A percentile compares a stretch with the other conserved stretches of the same genome.
Evolutionary conservation across 2,113 vertebrate species (phyloP).

Genomic region (Vidua macroura): DNA sequence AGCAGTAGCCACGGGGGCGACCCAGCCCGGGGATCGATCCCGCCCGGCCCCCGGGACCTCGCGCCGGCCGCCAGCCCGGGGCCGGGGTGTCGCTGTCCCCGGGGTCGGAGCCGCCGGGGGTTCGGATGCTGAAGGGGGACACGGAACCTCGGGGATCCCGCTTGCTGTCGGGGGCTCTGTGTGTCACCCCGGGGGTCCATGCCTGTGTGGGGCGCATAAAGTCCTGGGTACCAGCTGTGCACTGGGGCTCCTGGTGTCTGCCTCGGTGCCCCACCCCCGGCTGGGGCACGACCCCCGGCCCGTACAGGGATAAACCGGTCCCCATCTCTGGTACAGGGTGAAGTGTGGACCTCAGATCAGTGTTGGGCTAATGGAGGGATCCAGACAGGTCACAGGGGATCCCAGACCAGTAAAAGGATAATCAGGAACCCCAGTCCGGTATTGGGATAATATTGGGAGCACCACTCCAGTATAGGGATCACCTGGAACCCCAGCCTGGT

Average conservation of each 20-base stretch:
- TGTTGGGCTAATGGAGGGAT: not conserved
- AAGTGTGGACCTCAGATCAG: not conserved
- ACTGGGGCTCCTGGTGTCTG: not conserved
- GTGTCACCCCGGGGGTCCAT: not conserved
- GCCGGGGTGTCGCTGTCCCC: not conserved
- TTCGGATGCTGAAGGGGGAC: not conserved
- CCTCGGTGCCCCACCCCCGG: too few species aligned
- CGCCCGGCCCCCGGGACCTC: not conserved
- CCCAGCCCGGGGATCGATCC: not conserved
- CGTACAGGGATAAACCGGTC: rapidly evolving
- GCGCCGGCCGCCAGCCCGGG: conserved; percentile 30
- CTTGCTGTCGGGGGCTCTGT: not conserved
- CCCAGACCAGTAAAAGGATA: too few species aligned
- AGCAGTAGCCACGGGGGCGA: conserved; percentile 50
- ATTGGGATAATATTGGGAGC: not conserved
- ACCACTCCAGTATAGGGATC: not conserved
- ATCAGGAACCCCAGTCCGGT: not conserved
- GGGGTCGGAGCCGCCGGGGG: not conserved
- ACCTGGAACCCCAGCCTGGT: not conserved
- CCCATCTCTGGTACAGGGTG: rapidly evolving
- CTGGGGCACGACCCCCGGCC: not conserved
- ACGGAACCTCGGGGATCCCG: not conserved
- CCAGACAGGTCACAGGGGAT: not conserved
- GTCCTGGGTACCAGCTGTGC: not conserved
- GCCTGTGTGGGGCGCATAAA: not conserved